Evolutionary conservation across 2,113 vertebrate genomes (phyloP), one percentile per base, ranked within the genome.

Genomic region (Potamarius usumacintae): DNA sequence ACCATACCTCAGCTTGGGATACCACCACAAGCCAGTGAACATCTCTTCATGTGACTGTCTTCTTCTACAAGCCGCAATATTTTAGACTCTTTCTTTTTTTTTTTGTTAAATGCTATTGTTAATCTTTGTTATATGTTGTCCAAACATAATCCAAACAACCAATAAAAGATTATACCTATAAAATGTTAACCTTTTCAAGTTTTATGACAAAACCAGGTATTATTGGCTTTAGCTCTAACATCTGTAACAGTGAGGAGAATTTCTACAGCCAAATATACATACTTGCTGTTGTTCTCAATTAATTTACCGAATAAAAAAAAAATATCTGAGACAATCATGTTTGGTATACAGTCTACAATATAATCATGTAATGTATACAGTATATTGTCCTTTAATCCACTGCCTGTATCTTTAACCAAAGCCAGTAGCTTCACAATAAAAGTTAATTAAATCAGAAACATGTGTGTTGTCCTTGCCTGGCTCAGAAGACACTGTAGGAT

Each of bases 1-100:
- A 7, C 85, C 60, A 11, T 18, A 79, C 17, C 7, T 11, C 50
- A 7, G 27, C 48, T 22, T 27, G n/a, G 80, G 53, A 22, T 50
- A 10, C 30, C 80, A 50, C 67, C 82, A 48, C 27, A 14, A 71
- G 50, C 57, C 42, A 15, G 34, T 90, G 55, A 74, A 71, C 63
- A 25, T 2, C 27, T 83, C 18, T 22, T 14, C 22, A 6, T 10
- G 27, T 53, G 18, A 34, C 50, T 20, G 5, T 1, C 15, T 52
- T 48, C 15, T 55, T 53, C 27, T 25, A 20, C 15, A 14, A 12
- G n/a, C 78, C 20, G 15, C 50, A 52, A 6, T 57, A 7, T 55
- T 52, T 55, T 7, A 53, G 53, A 20, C 5, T 58, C 34, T 42
- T 42, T 42, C 34, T 42, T 11, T 20, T 9, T 55, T 34, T 20